phyloP scores from a whole-genome alignment of 2,113 vertebrate genomes.

The Myotis yumanensis region DNA sequence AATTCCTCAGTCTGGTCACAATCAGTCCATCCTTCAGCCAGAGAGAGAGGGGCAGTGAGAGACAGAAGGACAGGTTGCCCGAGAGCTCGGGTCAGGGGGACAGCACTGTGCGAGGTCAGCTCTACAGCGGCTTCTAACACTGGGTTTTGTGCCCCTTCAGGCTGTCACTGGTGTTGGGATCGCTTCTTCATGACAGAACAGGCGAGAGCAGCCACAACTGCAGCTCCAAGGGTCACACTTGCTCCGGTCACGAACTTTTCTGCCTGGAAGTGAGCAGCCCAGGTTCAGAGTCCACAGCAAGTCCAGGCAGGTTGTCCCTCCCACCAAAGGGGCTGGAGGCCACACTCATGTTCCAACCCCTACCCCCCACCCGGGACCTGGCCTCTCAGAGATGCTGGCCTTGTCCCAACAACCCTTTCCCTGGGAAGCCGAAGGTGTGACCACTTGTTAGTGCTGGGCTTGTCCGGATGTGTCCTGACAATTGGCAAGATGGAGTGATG shows the following conservation, averaged over 20 bases:
- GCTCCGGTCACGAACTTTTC: rapidly evolving
- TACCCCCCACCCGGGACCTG: neutral
- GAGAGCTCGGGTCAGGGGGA: neutral
- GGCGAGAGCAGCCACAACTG: rapidly evolving
- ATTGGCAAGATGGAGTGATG: neutral
- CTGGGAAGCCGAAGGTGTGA: neutral
- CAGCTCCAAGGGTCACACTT: rapidly evolving
- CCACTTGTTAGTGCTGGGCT: neutral
- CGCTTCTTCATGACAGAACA: rapidly evolving
- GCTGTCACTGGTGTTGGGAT: neutral
- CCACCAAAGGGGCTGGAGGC: neutral
- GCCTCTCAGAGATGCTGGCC: neutral
- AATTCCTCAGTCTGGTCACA: neutral
- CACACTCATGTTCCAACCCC: too few species aligned
- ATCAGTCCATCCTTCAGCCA: neutral
- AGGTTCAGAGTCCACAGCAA: neutral
- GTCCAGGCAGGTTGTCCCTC: neutral
- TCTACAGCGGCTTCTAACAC: neutral
- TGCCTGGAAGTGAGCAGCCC: neutral
- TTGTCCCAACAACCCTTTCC: neutral
- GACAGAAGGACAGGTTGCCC: rapidly evolving
- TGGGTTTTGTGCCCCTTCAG: neutral
- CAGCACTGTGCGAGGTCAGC: neutral
- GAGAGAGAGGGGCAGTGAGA: neutral
- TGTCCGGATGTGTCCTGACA: neutral